Percentiles rank a stretch among this genome's conserved stretches.
Conservation (phyloP, 2,113 vertebrate genomes). For the Datnioides undecimradiatus region DNA sequence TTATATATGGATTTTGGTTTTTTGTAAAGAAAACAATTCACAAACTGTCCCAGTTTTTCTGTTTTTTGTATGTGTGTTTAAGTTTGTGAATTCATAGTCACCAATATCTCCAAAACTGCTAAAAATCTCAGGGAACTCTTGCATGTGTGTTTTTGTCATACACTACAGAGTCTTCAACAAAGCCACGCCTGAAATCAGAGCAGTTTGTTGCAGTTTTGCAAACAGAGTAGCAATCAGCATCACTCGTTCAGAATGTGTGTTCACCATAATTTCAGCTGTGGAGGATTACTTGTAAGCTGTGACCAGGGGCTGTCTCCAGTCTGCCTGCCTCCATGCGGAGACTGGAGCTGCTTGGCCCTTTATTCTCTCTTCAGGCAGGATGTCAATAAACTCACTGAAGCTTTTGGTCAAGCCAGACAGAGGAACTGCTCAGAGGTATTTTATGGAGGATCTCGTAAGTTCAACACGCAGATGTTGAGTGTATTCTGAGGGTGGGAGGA, state of each 20-base stretch:
- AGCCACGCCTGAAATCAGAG: conserved; percentile 17
- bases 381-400: conserved; percentile 64
- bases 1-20: background rate
- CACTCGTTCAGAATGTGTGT: conserved; percentile 13
- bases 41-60: background rate
- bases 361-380: conserved; percentile 65
- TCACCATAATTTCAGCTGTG: conserved; percentile 50
- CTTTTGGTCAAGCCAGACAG: conserved; percentile 64
- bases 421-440: conserved; percentile 64
- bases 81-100: background rate
- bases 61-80: background rate
- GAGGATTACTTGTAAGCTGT: conserved; percentile 47
- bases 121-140: background rate
- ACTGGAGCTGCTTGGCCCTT: conserved; percentile 32
- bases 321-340: conserved; percentile 47
- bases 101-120: background rate
- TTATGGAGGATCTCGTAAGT: conserved; percentile 65
- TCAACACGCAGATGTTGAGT: conserved; percentile 60
- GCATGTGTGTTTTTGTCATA: background rate
- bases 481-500: conserved; percentile 27
- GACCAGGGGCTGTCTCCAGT: conserved; percentile 49
- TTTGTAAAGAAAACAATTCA: background rate
- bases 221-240: conserved; percentile 29
- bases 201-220: conserved; percentile 36
- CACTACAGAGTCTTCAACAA: background rate